Evolutionary conservation across 2,888 invertebrate species (phyloP), one percentile per base, ranked within the genome.

Genomic region (Ditula angustiorana): DNA sequence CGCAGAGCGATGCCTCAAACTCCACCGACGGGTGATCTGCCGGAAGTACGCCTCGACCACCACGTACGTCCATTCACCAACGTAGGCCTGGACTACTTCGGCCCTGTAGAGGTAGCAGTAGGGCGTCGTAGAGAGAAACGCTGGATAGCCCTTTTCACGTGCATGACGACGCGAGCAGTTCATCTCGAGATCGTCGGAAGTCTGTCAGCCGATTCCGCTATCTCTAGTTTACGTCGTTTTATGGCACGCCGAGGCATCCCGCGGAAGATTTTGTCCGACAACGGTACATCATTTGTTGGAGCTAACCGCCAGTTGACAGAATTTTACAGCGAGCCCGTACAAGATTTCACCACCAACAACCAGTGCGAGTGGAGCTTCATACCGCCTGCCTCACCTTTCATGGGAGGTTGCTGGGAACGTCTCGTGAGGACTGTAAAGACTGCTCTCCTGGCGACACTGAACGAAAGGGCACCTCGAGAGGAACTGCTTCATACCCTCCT

Each of bases 171-270:
- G 16, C 30, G 35, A 3, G 30, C 35, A 16, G 50, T 53, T 11
- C 35, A 53, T 21, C 11, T 53, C 7, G 35, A 53, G 16, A 24
- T 53, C 7, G 53, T 28, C 35, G 53, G 35, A 16, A 33, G 16
- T 26, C 35, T 53, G 35, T n/a, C 30, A 11, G 19, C 53, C 19
- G 53, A 53, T 21, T 53, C 53, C 7, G 46, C 46, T 5, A 53
- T 53, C 7, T 28, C 28, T 13, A 11, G 16, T 8, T 19, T 53
- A 5, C 16, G 53, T 2, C 10, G 53, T 1, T 21, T 53, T 11
- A 53, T 53, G n/a, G 53, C 30, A 7, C 30, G 53, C 8, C 28
- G 53, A 3, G 53, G 53, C 2, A 1, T 16, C 2, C 53, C 35
- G 2, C 3, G 8, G 8, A 16, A 16, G 16, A 35, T 35, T 8